phyloP scores from a whole-genome alignment of 2,888 invertebrate genomes.

The Dasypogon diadema region DNA sequence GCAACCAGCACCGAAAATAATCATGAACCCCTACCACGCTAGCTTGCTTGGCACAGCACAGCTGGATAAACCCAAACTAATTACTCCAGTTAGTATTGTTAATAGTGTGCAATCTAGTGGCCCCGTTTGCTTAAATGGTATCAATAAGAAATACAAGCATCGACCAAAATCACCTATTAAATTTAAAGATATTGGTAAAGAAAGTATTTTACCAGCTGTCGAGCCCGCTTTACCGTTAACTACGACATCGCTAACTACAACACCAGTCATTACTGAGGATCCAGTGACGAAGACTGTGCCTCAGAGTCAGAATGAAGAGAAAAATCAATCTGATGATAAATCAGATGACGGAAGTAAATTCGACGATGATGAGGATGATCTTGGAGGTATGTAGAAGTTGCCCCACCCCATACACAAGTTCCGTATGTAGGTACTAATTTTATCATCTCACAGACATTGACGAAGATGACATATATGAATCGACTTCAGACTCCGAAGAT shows the following conservation, averaged over 20 bases:
- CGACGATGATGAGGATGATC: slow-evolving; percentile 44
- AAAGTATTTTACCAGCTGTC: slow-evolving; percentile 6
- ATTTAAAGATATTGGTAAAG: slow-evolving; percentile 33
- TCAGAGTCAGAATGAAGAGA: slow-evolving; percentile 1
- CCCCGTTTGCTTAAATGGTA: slow-evolving; percentile 28
- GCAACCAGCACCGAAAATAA: slow-evolving; percentile 38
- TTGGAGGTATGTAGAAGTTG: slow-evolving; percentile 27
- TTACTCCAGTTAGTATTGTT: background rate
- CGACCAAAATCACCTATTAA: slow-evolving; percentile 12
- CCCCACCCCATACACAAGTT: background rate
- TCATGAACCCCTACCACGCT: slow-evolving; percentile 47
- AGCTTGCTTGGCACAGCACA: slow-evolving; percentile 1
- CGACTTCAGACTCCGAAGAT: slow-evolving; percentile 50
- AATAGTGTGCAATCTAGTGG: slow-evolving; percentile 9
- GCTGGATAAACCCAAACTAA: slow-evolving; percentile 27
- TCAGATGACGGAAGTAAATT: slow-evolving; percentile 24
- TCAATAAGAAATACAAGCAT: slow-evolving; percentile 23
- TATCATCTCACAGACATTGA: slow-evolving; percentile 19
- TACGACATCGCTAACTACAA: background rate
- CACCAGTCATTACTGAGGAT: background rate
- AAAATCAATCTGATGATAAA: background rate
- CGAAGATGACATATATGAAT: slow-evolving; percentile 16
- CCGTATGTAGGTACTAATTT: background rate
- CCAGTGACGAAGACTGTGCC: background rate
- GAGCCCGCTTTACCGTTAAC: background rate